These are phyloP conservation scores for Carassius carassius DNA, from an alignment of 2,113 vertebrate species.

Conservation along the genomic window DNA sequence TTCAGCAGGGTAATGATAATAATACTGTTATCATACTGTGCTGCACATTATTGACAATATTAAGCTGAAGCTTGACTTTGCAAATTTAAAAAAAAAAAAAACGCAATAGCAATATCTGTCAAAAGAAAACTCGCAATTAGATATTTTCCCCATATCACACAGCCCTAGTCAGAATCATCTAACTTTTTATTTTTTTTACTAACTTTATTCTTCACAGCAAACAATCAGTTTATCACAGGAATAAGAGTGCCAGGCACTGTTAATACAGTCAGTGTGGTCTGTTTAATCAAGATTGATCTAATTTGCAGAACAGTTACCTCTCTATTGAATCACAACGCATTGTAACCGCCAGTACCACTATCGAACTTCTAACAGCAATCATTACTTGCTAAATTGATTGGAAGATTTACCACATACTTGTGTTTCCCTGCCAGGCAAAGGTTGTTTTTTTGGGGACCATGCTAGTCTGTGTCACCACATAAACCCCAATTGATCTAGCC, in stretches of 20 bases:
- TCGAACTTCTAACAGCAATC: conserved; percentile 60
- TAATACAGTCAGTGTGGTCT: conserved; percentile 67
- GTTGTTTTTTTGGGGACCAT: conserved; percentile 10
- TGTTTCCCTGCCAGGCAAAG: conserved; percentile 47
- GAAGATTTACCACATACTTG: conserved; percentile 57
- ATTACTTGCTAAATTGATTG: conserved; percentile 67
- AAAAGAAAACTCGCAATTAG: too few relatives aligned
- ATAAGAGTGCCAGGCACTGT: conserved; percentile 67
- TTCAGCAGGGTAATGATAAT: too few relatives aligned
- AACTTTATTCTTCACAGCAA: conserved; percentile 58
- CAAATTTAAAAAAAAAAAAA: too few relatives aligned
- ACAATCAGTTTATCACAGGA: conserved; percentile 64
- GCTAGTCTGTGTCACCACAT: conserved; percentile 42
- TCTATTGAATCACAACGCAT: conserved; percentile 65
- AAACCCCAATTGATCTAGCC: conserved; percentile 65
- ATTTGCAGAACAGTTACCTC: conserved; percentile 75
- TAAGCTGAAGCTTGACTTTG: too few relatives aligned
- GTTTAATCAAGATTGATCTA: conserved; percentile 69
- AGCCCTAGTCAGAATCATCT: conserved; percentile 57
- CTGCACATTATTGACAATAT: too few relatives aligned
- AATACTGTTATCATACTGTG: too few relatives aligned
- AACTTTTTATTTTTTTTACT: conserved; percentile 56
- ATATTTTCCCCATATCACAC: too few relatives aligned
- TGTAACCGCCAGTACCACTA: conserved; percentile 43
- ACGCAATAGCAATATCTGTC: too few relatives aligned